These are phyloP conservation scores for Dipus sagitta DNA, from an alignment of 2,797 vertebrate species.

Conservation along the genomic window DNA sequence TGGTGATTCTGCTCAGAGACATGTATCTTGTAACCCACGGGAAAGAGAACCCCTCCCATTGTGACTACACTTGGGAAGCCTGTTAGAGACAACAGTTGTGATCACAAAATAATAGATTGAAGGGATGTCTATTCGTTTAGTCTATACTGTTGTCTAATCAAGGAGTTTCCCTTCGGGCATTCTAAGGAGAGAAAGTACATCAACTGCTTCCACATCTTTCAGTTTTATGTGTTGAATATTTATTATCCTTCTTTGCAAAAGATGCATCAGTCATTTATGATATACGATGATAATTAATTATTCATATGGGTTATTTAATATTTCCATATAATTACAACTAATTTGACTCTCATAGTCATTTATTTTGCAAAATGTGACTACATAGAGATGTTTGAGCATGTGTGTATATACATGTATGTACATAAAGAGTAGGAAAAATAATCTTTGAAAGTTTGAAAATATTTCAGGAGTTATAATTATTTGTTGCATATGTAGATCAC, in stretches of 20 bases:
- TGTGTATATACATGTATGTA: too few relatives aligned
- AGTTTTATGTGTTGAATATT: neutral
- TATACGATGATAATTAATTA: neutral
- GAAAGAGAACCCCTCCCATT: constrained; percentile 4
- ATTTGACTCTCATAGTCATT: neutral
- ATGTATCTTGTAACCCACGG: neutral
- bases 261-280: neutral
- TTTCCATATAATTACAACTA: neutral
- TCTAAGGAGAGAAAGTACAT: neutral
- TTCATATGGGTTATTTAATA: neutral
- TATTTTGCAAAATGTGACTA: neutral
- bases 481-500: neutral
- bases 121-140: constrained; percentile 8
- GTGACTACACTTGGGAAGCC: constrained; percentile 29
- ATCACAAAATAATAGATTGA: neutral
- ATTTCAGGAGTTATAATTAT: neutral
- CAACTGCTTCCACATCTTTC: neutral
- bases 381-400: neutral
- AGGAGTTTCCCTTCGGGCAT: neutral
- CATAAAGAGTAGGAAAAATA: neutral
- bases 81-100: constrained; percentile 2
- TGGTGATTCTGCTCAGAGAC: neutral
- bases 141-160: neutral
- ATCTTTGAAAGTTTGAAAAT: neutral
- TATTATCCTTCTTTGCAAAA: neutral